Evolutionary conservation across 2,113 vertebrate genomes (phyloP).

Genomic region (Morphnarchus princeps): DNA sequence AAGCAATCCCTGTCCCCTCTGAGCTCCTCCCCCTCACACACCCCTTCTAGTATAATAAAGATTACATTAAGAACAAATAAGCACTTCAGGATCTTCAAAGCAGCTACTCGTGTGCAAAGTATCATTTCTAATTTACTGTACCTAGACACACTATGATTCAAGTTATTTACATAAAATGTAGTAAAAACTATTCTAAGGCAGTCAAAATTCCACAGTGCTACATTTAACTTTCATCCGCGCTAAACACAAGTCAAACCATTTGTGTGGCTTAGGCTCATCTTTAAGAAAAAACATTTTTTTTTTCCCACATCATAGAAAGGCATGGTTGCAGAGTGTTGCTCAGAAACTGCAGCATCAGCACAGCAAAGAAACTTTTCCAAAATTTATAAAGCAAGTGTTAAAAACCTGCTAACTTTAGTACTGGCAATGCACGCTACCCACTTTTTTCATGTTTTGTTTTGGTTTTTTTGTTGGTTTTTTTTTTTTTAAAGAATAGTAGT

Average conservation of each 20-base stretch:
- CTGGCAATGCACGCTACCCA: fast-evolving
- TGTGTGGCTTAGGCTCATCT: not conserved
- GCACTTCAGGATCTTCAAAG: not conserved
- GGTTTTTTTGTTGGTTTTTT: no score
- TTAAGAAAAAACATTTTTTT: not conserved
- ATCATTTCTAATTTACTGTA: not conserved
- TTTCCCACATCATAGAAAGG: not conserved
- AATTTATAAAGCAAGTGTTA: not conserved
- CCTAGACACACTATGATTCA: fast-evolving
- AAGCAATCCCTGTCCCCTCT: not conserved
- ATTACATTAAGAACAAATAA: not conserved
- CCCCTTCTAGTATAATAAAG: not conserved
- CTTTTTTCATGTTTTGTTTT: not conserved
- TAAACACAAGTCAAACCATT: not conserved
- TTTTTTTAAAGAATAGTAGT: not conserved
- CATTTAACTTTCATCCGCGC: not conserved
- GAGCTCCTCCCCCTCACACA: not conserved
- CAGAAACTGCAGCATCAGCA: not conserved
- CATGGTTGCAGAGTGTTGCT: not conserved
- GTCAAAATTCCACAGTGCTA: not conserved
- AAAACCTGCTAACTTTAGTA: not conserved
- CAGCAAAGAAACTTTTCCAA: not conserved
- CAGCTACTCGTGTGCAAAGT: not conserved
- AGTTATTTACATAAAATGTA: not conserved
- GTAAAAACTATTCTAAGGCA: not conserved